Percentiles rank a stretch among this genome's conserved stretches.
phyloP scores from a whole-genome alignment of 2,113 vertebrate genomes.

The Megaptera novaeangliae region DNA sequence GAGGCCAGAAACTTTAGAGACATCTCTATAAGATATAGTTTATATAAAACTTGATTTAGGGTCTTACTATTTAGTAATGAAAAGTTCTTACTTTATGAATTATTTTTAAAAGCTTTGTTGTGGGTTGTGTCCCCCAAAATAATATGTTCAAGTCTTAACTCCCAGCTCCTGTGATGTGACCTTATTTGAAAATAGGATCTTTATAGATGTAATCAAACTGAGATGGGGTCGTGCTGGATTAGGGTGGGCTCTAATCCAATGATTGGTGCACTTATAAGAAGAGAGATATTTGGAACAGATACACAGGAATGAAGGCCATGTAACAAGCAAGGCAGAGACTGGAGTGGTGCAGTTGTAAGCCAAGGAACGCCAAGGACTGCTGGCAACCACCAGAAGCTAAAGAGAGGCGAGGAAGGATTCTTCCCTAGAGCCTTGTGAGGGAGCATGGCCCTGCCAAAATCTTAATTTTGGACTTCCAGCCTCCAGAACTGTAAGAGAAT shows the following conservation, averaged over 20 bases:
- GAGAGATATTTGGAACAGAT: background rate
- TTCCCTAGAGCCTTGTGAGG: background rate
- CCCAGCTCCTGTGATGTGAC: background rate
- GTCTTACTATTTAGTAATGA: background rate
- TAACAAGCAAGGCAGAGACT: background rate
- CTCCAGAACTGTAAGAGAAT: background rate
- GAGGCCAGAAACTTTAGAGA: background rate
- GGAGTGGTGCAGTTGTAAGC: background rate
- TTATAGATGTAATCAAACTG: background rate
- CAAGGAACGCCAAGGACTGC: background rate
- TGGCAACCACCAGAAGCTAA: background rate
- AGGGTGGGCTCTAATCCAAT: background rate
- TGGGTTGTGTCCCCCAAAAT: background rate
- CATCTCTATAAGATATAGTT: background rate
- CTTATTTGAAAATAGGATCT: background rate
- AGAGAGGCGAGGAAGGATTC: background rate
- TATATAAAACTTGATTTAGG: background rate
- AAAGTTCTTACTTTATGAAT: slow-evolving; percentile 1
- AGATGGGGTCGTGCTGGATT: background rate
- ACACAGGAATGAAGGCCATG: background rate
- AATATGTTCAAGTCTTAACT: background rate
- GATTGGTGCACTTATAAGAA: background rate
- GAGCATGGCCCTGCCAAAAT: background rate
- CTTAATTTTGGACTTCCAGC: background rate
- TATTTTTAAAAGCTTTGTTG: background rate